Percentiles rank a stretch among this genome's conserved stretches.
Conservation (phyloP, 2,888 invertebrate genomes). For the Agrenia bidenticulata region DNA sequence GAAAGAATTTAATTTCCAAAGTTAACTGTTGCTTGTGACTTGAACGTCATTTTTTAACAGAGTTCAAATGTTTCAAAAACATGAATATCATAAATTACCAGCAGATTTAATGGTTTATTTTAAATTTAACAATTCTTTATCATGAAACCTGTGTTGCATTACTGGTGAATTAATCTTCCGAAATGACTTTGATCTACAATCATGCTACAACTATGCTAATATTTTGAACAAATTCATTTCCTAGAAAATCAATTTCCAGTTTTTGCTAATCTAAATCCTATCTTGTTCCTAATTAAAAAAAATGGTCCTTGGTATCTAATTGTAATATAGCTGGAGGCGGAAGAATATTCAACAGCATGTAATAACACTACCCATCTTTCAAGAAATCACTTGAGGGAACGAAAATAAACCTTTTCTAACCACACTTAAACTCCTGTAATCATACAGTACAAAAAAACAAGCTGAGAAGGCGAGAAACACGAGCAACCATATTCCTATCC, state of each 20-base stretch:
- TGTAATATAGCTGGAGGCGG: background rate
- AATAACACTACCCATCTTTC: constrained; percentile 6
- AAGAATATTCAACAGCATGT: background rate
- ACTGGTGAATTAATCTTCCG: too few species aligned
- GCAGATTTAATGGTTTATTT: too few species aligned
- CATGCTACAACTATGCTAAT: too few species aligned
- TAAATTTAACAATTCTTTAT: too few species aligned
- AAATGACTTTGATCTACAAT: too few species aligned
- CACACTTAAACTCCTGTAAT: constrained; percentile 1
- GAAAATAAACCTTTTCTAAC: background rate
- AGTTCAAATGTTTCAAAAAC: too few species aligned
- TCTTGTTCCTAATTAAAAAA: background rate
- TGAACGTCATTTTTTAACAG: too few species aligned
- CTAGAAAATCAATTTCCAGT: background rate
- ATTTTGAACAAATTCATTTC: too few species aligned
- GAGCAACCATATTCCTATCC: background rate
- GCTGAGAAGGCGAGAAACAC: constrained; percentile 1
- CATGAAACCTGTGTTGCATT: too few species aligned
- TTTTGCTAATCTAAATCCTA: constrained; percentile 12
- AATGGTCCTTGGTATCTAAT: background rate
- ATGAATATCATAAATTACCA: too few species aligned
- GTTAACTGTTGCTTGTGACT: too few species aligned
- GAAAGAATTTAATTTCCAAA: too few species aligned
- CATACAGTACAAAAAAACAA: background rate
- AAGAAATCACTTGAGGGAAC: background rate